These are phyloP conservation scores for Sebastes iracundus DNA, from an alignment of 2,797 vertebrate genomes.

Conservation along the genomic window DNA sequence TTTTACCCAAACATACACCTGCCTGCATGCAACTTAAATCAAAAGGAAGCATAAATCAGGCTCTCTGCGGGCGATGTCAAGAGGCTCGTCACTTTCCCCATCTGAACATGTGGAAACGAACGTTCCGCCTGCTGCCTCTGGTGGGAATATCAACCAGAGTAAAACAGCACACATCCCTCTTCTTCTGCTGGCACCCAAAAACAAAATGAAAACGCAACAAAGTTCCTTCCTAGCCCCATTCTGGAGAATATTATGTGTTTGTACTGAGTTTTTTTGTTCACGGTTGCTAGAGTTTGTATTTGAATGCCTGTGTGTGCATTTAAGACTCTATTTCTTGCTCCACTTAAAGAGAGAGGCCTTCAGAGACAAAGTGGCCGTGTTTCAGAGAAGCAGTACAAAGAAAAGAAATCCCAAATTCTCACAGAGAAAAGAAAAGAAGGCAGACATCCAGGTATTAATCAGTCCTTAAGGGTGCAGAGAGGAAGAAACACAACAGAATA, in stretches of 20 bases:
- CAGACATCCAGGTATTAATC: slow-evolving; percentile 27
- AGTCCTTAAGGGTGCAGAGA: slow-evolving; percentile 6
- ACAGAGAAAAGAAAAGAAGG: neutral
- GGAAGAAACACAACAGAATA: neutral
- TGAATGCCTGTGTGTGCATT: slow-evolving; percentile 20
- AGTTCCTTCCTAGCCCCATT: neutral
- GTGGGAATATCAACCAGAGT: slow-evolving; percentile 31
- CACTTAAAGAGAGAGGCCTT: slow-evolving; percentile 10
- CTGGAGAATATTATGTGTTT: slow-evolving; percentile 16
- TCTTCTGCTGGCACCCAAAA: slow-evolving; percentile 20
- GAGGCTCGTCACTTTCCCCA: slow-evolving; percentile 34
- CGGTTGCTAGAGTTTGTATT: slow-evolving; percentile 21
- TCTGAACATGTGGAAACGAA: slow-evolving; percentile 52
- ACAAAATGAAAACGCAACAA: slow-evolving; percentile 31
- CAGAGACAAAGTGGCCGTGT: slow-evolving; percentile 31
- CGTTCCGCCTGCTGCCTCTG: slow-evolving; percentile 29
- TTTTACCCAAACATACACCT: neutral
- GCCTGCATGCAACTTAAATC: slow-evolving; percentile 10
- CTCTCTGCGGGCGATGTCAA: slow-evolving; percentile 22
- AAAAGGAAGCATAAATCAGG: slow-evolving; percentile 26
- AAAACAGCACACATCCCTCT: slow-evolving; percentile 38
- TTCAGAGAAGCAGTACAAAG: slow-evolving; percentile 12
- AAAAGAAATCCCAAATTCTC: slow-evolving; percentile 12
- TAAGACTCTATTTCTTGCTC: slow-evolving; percentile 43
- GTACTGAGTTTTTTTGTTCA: neutral